A percentile compares a stretch with the other conserved stretches of the same genome.
Evolutionary conservation across 2,797 vertebrate genomes (phyloP).

Genomic region (Siniperca obscura): DNA sequence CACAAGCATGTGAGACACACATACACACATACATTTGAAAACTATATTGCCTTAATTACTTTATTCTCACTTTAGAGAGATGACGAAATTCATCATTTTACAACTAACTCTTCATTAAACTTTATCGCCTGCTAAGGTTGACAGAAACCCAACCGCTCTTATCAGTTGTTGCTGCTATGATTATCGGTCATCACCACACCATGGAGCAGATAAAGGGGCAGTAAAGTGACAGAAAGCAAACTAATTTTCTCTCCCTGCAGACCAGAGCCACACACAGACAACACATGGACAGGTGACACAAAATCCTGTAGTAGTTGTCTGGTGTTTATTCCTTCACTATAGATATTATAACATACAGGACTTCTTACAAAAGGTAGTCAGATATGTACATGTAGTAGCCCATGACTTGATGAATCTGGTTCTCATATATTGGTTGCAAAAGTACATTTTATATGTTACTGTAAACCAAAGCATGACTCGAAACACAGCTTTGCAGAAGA

Average conservation of each 20-base stretch:
- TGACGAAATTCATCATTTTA: constrained; percentile 73
- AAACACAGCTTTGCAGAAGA: background rate
- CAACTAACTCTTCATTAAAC: constrained; percentile 76
- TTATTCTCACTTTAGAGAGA: constrained; percentile 47
- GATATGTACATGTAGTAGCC: background rate
- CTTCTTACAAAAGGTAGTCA: background rate
- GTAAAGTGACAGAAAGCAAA: constrained; percentile 72
- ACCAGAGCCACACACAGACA: constrained; percentile 11
- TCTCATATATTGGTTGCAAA: background rate
- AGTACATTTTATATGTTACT: background rate
- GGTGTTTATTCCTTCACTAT: background rate
- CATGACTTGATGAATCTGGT: background rate
- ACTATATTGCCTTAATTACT: constrained; percentile 57
- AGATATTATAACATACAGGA: background rate
- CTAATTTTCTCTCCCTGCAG: constrained; percentile 63
- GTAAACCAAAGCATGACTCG: background rate
- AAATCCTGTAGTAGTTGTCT: constrained; percentile 8
- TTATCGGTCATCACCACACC: constrained; percentile 75
- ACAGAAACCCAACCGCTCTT: constrained; percentile 67
- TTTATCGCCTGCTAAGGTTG: constrained; percentile 71
- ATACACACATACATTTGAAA: constrained; percentile 41
- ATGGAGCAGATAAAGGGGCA: constrained; percentile 65
- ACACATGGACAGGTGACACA: constrained; percentile 22
- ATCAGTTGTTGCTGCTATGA: constrained; percentile 64
- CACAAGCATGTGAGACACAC: constrained; percentile 9